A percentile compares a stretch with the other conserved stretches of the same genome.
Conservation (phyloP, 2,797 vertebrate species). For the Coendou prehensilis region DNA sequence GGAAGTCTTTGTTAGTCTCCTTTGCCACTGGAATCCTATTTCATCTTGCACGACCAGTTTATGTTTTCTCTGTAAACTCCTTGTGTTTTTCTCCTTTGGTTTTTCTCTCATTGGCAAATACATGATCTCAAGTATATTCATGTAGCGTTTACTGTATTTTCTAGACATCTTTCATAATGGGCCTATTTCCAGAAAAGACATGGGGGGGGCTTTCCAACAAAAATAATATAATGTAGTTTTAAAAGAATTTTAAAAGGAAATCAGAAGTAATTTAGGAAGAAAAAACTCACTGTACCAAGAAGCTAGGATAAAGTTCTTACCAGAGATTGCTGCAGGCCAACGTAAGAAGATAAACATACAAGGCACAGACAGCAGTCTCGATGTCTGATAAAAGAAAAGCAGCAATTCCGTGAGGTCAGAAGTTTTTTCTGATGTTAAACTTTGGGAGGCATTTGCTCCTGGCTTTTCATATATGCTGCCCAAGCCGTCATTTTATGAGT, state of each 20-base stretch:
- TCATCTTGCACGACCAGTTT: neutral
- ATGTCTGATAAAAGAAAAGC: neutral
- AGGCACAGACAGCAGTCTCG: neutral
- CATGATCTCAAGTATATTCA: neutral
- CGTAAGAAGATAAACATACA: neutral
- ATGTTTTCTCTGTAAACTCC: neutral
- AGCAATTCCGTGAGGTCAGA: neutral
- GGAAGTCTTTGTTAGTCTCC: neutral
- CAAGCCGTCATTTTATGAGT: neutral
- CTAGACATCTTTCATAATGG: neutral
- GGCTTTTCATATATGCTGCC: constrained; percentile 24
- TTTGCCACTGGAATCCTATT: neutral
- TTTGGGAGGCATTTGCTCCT: constrained; percentile 26
- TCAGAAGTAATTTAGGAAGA: constrained; percentile 34
- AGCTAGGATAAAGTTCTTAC: neutral
- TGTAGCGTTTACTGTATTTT: neutral
- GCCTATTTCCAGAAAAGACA: constrained; percentile 36
- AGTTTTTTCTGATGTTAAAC: neutral
- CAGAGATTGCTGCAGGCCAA: constrained; percentile 1
- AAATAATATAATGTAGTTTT: neutral
- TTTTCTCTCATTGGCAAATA: neutral
- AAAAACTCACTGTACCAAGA: constrained; percentile 46
- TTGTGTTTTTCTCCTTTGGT: neutral
- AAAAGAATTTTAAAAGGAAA: neutral
- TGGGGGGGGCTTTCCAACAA: constrained; percentile 16